Base-by-base conservation (phyloP, 2,888 invertebrate species). In the Caenorhabditis parvicauda region DNA sequence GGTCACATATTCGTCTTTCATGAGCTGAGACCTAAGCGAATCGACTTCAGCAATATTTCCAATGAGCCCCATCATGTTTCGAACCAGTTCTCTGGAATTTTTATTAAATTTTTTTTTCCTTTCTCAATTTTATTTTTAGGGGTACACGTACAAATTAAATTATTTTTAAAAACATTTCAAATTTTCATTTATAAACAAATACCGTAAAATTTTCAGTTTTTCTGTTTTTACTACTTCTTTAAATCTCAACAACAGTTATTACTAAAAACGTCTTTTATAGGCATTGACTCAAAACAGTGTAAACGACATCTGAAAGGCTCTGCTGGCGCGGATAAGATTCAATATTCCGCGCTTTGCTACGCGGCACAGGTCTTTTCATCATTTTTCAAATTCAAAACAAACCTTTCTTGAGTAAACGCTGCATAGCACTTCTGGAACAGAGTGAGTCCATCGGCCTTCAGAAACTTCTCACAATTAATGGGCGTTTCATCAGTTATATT, bases 31-130 rank as follows among this genome's bases (percentile, higher is more conserved):
- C 25, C 95, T 86, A 21, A 96, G 84, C 66, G 87, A 85, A 54
- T 88, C 87, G 0, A 95, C 95, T 84, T 96, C 96, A 0, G 95
- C 94, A 6, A 96, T 92, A 83, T 96, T 96, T 5, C 95, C 95
- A 74, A 86, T 81, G 25, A 86, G 84, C 1, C 95, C 96, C 94
- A 96, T 94, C 95, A 96, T 96, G 82, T 96, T 96, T 45, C 95
- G 86, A 44, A 95, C 85, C 39, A 96, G 83, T 81, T 94, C 93
- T 64, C 90, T 90, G 79, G 90, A 90, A 71, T n/a, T n/a, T n/a
- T n/a, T n/a, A n/a, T 12, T 50, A 14, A 17, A 5, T 24, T 19
- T 25, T 45, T 9, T 25, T 21, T 25, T 14, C 12, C 7, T 9
- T 12, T 21, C 14, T 45, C 14, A 44, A 25, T 19, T 6, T 32